Conservation (phyloP, 1,140 invertebrate species). For the Papilio xuthus region DNA sequence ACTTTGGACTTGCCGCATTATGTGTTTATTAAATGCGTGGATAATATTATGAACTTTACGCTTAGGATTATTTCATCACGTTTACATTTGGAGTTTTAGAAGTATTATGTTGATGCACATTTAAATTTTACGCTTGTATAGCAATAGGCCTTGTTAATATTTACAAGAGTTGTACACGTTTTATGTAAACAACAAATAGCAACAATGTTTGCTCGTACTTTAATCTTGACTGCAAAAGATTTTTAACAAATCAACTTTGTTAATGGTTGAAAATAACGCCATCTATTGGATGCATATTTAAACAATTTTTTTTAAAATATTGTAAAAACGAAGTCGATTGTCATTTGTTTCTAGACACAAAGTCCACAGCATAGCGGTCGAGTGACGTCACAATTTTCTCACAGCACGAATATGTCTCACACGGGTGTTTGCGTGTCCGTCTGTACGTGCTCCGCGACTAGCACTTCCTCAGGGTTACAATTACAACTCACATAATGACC, state of each 20-base stretch:
- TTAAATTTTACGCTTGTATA: background rate
- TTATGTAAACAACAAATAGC: background rate
- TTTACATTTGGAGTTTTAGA: background rate
- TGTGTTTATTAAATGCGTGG: slow-evolving; percentile 4
- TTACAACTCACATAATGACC: background rate
- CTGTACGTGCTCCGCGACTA: background rate
- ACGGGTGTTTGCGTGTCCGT: background rate
- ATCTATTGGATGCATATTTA: no score
- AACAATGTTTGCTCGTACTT: background rate
- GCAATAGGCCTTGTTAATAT: background rate
- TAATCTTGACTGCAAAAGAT: background rate
- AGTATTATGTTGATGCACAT: background rate
- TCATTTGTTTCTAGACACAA: background rate
- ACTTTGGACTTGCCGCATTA: slow-evolving; percentile 7
- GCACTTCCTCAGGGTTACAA: background rate
- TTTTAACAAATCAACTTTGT: no score
- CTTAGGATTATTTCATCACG: background rate
- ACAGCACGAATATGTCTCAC: background rate
- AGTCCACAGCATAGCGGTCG: background rate
- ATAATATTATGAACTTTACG: background rate
- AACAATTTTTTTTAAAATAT: no score
- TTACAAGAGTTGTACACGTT: background rate
- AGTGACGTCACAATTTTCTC: slow-evolving; percentile 25
- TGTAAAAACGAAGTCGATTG: no score
- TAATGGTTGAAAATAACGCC: no score